Evolutionary conservation across 2,797 vertebrate genomes (phyloP), one percentile per base, ranked within the genome.

Genomic region (Bradypus variegatus): DNA sequence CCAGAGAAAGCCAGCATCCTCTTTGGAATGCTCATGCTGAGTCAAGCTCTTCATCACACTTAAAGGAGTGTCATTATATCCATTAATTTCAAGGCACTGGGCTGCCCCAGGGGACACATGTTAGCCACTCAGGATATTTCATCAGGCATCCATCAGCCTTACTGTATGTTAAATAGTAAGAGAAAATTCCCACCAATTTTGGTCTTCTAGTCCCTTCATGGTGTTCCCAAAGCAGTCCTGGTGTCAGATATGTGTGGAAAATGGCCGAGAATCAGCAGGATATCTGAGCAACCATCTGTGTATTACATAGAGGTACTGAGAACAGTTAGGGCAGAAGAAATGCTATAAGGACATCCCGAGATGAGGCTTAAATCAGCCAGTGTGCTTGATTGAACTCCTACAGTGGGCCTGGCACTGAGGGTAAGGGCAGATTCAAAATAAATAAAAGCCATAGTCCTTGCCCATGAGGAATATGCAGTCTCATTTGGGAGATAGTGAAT

Each of bases 31-130:
- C 58, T 93, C 33, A 14, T 84, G 82, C 10, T 72, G 76, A 91
- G 64, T 91, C 55, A 86, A 73, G 36, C 67, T 88, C 48, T 62
- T 83, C 62, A 25, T 92, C 84, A 85, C 31, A 53, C 58, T 94
- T 88, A 88, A 93, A 89, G 62, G 90, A 15, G 83, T 92, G 23
- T 88, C 65, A 70, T 62, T 58, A 27, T 80, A 14, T 76, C n/a
- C 64, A 75, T 85, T 86, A 79, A 79, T 94, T 87, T 91, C 73
- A 86, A 88, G 73, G 36, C 18, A 62, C 38, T 85, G 64, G 65
- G 33, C 15, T 83, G 31, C 50, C 14, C 16, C 21, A 29, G n/a
- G 33, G 27, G 10, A 70, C 27, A 60, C 36, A 18, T 45, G 12
- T 25, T 86, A 88, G 41, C 48, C 9, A 50, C 48, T 77, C 16